Percentiles rank a stretch among this genome's conserved stretches.
Conservation (phyloP, 2,888 invertebrate genomes). For the Synergus umbraculus region DNA sequence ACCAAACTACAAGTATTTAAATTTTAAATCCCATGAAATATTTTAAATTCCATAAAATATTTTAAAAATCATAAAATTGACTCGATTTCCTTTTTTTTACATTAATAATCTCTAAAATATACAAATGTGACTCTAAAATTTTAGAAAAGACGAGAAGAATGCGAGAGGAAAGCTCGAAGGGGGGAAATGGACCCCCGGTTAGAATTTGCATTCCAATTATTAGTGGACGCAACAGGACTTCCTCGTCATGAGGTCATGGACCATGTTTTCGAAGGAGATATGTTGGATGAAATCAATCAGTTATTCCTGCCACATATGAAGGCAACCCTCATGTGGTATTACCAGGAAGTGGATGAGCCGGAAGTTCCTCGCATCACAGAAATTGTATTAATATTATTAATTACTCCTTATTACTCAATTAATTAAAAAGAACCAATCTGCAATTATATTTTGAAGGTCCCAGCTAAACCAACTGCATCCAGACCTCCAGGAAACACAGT, state of each 20-base stretch:
- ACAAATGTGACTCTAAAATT: constrained; percentile 50
- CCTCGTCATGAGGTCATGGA: constrained; percentile 93
- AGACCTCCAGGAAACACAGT: constrained; percentile 63
- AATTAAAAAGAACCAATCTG: background rate
- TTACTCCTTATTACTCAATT: background rate
- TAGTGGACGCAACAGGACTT: constrained; percentile 90
- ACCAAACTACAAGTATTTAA: no score
- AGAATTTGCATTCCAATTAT: constrained; percentile 93
- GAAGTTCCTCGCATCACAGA: constrained; percentile 77
- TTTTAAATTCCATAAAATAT: no score
- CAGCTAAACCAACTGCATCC: constrained; percentile 61
- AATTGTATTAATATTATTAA: constrained; percentile 63
- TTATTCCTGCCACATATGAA: constrained; percentile 91
- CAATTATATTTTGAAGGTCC: constrained; percentile 45
- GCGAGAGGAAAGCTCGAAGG: constrained; percentile 92
- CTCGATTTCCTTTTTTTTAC: background rate
- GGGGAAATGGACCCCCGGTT: constrained; percentile 95
- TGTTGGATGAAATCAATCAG: constrained; percentile 93
- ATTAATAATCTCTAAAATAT: background rate
- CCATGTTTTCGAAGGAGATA: constrained; percentile 93
- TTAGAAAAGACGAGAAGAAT: constrained; percentile 91
- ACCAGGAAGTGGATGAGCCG: constrained; percentile 89
- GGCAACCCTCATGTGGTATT: constrained; percentile 92
- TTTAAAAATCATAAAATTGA: no score
- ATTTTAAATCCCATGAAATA: no score